phyloP scores from a whole-genome alignment of 2,797 vertebrate species.

The Monodelphis domestica region DNA sequence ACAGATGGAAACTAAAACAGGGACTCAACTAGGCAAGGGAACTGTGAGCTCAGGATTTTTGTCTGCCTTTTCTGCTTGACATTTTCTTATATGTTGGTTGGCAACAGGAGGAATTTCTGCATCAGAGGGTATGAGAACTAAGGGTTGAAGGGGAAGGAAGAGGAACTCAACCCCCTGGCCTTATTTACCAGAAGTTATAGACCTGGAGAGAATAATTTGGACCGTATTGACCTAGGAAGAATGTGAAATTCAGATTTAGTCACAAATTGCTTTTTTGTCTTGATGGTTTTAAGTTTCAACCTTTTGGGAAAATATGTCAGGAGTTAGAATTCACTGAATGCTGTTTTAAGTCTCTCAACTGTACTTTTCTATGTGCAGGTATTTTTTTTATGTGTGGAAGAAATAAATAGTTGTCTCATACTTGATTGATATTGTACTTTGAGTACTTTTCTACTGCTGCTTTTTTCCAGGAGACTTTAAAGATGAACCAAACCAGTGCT shows the following conservation, averaged over 20 bases:
- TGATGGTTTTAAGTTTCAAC: not conserved
- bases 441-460: not conserved
- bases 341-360: not conserved
- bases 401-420: not conserved
- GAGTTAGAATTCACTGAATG: not conserved
- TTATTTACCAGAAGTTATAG: not conserved
- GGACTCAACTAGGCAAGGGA: not conserved
- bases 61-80: not conserved
- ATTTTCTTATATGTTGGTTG: not conserved
- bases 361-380: not conserved
- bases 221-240: too few species aligned
- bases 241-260: not conserved
- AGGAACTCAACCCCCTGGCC: not conserved
- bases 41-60: not conserved
- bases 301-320: not conserved
- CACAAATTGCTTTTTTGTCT: not conserved
- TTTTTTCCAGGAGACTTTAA: not conserved
- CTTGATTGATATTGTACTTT: not conserved
- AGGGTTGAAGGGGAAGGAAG: not conserved
- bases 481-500: not conserved
- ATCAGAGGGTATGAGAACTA: not conserved
- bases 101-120: not conserved
- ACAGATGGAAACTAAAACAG: too few species aligned
- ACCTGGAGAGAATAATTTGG: not conserved
- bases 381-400: not conserved